Evolutionary conservation across 2,888 invertebrate species (phyloP).

Genomic region (Ramazzottius varieornatus): DNA sequence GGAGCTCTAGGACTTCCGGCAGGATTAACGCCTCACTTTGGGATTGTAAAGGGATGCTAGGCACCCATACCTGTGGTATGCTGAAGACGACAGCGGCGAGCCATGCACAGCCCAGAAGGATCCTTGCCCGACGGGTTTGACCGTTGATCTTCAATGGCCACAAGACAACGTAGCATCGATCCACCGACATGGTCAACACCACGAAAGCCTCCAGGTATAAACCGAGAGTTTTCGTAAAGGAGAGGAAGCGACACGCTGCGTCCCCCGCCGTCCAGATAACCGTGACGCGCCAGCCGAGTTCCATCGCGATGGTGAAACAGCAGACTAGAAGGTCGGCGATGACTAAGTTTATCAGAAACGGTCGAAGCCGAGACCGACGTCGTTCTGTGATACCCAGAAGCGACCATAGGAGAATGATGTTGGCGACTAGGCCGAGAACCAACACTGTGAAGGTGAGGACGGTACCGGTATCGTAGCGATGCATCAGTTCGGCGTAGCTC

Average conservation of each 20-base stretch:
- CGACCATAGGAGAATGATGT: not conserved
- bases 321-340: not conserved
- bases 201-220: not conserved
- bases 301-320: not conserved
- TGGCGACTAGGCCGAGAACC: not conserved
- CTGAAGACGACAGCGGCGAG: not conserved
- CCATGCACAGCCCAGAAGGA: not conserved
- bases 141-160: not conserved
- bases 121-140: not conserved
- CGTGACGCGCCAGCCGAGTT: not conserved
- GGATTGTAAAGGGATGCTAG: no score
- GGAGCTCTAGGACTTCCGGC: no score
- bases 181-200: not conserved
- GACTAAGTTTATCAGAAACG: not conserved
- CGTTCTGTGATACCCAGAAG: not conserved
- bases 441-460: not conserved
- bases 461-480: not conserved
- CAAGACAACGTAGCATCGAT: constrained; percentile 2
- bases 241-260: not conserved
- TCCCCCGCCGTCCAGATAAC: not conserved
- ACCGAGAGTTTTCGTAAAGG: not conserved
- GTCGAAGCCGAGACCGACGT: not conserved
- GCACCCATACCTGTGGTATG: not conserved
- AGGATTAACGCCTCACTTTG: no score
- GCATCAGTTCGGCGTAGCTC: not conserved